These are phyloP conservation scores for Trachymyrmex septentrionalis DNA, from an alignment of 1,140 invertebrate species.

Conservation along the genomic window DNA sequence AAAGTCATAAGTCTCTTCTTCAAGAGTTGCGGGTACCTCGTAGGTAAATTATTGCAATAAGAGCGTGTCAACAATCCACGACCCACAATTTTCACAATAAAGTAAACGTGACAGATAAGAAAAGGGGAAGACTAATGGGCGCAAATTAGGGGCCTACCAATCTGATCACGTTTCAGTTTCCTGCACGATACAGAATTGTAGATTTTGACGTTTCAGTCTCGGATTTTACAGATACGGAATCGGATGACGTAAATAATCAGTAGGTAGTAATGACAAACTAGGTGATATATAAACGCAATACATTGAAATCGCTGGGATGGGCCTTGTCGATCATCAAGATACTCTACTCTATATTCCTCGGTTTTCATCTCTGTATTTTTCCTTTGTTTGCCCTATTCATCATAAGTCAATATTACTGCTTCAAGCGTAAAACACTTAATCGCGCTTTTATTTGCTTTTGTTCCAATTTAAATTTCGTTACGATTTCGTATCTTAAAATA, in stretches of 20 bases:
- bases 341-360: neutral
- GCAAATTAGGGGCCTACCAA: constrained; percentile 29
- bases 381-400: neutral
- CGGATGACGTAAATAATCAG: constrained; percentile 47
- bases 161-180: constrained; percentile 16
- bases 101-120: neutral
- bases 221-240: constrained; percentile 37
- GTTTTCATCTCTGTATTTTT: neutral
- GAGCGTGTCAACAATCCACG: constrained; percentile 62
- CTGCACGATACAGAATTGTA: neutral
- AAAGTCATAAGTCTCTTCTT: constrained; percentile 56
- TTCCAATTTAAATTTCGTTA: neutral
- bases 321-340: neutral
- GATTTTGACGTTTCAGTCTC: constrained; percentile 13
- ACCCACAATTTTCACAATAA: constrained; percentile 69
- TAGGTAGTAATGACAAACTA: constrained; percentile 50
- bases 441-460: neutral
- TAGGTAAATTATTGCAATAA: constrained; percentile 68
- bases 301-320: constrained; percentile 4
- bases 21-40: constrained; percentile 43
- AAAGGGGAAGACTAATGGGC: constrained; percentile 7
- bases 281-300: constrained; percentile 47
- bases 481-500: neutral
- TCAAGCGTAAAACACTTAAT: neutral
- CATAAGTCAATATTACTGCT: constrained; percentile 15